Conservation (phyloP, 2,113 vertebrate genomes). For the Aegypius monachus region DNA sequence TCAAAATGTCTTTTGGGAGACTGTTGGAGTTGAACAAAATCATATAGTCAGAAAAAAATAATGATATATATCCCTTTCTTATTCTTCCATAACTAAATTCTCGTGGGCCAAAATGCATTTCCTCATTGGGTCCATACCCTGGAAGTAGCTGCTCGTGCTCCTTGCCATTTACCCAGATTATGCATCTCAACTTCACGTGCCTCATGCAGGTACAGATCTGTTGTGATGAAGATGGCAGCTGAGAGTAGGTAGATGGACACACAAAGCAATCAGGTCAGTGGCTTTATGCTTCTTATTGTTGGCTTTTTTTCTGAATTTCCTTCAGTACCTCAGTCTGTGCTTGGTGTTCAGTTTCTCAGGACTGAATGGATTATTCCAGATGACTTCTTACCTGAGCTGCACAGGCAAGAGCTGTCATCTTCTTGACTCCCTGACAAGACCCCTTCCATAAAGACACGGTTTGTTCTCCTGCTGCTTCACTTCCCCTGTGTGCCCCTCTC, state of each 20-base stretch:
- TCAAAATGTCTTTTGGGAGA: neutral
- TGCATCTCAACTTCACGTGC: neutral
- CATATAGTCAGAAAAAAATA: neutral
- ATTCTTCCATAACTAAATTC: neutral
- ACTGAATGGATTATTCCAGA: neutral
- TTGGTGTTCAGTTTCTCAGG: neutral
- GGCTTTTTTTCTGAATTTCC: neutral
- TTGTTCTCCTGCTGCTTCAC: neutral
- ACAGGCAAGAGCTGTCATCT: neutral
- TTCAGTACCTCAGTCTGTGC: neutral
- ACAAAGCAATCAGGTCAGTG: neutral
- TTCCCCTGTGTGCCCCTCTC: neutral
- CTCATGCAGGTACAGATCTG: neutral
- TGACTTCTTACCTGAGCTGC: neutral
- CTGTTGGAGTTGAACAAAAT: neutral
- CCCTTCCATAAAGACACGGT: neutral
- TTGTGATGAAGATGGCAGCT: neutral
- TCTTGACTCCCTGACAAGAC: neutral
- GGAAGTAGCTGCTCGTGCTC: neutral
- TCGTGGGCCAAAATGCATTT: neutral
- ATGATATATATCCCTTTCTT: neutral
- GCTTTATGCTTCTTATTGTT: neutral
- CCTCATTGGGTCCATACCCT: neutral
- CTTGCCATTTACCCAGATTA: neutral
- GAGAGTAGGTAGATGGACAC: neutral